Conservation (phyloP, 1,140 invertebrate species). For the Palaemon carinicauda region DNA sequence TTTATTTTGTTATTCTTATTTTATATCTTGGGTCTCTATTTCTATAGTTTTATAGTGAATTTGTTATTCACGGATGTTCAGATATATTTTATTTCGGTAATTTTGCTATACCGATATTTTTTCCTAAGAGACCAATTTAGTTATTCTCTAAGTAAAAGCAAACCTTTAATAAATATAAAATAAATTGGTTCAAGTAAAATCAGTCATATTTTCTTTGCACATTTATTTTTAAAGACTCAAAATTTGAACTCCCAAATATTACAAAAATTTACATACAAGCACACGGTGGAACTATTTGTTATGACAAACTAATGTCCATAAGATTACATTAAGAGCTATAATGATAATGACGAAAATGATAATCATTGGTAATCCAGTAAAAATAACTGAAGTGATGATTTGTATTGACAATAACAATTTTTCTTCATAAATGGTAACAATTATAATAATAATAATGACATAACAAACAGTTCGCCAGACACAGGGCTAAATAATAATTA, state of each 20-base stretch:
- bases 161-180: no score
- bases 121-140: no score
- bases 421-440: conserved; percentile 1
- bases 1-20: no score
- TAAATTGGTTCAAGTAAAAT: background rate
- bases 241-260: conserved; percentile 58
- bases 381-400: background rate
- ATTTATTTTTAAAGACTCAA: conserved; percentile 55
- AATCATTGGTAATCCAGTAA: background rate
- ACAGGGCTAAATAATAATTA: conserved; percentile 52
- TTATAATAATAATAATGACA: conserved; percentile 50
- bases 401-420: conserved; percentile 28
- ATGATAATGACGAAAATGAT: conserved; percentile 27
- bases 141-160: no score
- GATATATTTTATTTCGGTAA: no score
- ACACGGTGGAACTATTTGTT: conserved; percentile 55
- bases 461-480: conserved; percentile 55
- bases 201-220: conserved; percentile 39
- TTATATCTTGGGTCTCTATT: no score
- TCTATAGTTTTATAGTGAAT: no score
- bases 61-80: no score
- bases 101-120: no score
- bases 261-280: conserved; percentile 56
- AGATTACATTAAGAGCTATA: conserved; percentile 48
- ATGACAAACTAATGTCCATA: conserved; percentile 50